Percentiles rank a stretch among this genome's conserved stretches.
Evolutionary conservation across 2,797 vertebrate genomes (phyloP).

Genomic region (Rhinella marina): DNA sequence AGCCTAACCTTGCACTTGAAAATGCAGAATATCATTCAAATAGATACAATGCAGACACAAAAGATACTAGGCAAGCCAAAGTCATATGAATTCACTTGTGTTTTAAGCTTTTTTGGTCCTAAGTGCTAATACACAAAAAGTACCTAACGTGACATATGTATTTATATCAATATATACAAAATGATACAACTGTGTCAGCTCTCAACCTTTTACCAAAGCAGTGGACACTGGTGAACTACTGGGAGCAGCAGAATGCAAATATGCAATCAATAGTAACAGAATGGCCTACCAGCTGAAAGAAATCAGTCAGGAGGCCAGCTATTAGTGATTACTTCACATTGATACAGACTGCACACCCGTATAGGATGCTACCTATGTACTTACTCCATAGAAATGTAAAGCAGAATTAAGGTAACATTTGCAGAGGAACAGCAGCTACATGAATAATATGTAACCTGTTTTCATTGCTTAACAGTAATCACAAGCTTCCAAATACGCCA

Average conservation of each 20-base stretch:
- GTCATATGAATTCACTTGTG: not conserved
- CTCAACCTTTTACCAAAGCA: not conserved
- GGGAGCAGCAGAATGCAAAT: not conserved
- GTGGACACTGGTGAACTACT: not conserved
- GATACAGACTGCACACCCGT: conserved; percentile 15
- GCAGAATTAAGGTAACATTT: conserved; percentile 3
- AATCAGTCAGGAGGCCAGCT: not conserved
- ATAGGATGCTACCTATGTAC: not conserved
- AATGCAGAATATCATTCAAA: conserved; percentile 32
- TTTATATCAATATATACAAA: conserved; percentile 39
- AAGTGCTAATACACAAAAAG: conserved; percentile 23
- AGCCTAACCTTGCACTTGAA: conserved; percentile 16
- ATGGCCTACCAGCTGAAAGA: not conserved
- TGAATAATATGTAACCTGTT: not conserved
- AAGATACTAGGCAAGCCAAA: conserved; percentile 10
- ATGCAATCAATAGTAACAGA: not conserved
- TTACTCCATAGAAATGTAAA: not conserved
- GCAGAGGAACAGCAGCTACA: not conserved
- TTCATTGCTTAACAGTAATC: not conserved
- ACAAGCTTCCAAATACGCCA: not conserved
- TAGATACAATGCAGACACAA: conserved; percentile 36
- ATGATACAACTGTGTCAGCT: conserved; percentile 25
- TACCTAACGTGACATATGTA: conserved; percentile 5
- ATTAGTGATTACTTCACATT: not conserved
- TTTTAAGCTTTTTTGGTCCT: conserved; percentile 39